Percentiles rank a stretch among this genome's conserved stretches.
Evolutionary conservation across 2,888 invertebrate species (phyloP).

Genomic region (Beris morrisii): DNA sequence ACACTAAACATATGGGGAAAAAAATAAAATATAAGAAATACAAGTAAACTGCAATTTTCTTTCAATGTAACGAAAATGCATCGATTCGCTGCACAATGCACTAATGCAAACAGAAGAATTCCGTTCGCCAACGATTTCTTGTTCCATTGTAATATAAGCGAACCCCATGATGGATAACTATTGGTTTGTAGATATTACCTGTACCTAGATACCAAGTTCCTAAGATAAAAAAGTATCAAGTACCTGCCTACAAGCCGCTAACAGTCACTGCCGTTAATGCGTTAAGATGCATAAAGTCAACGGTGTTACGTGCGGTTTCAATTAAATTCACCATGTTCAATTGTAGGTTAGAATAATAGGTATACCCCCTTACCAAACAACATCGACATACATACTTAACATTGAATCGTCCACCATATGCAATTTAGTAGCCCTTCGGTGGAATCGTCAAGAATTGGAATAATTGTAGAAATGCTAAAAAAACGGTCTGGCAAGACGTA

Average conservation of each 20-base stretch:
- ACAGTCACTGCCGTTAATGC: conserved; percentile 23
- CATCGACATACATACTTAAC: too few relatives aligned
- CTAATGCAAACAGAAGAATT: conserved; percentile 11
- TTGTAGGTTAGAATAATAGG: background rate
- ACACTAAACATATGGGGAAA: background rate
- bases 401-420: too few relatives aligned
- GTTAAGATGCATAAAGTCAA: conserved; percentile 22
- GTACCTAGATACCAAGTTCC: too few relatives aligned
- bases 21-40: background rate
- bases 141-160: too few relatives aligned
- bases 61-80: conserved; percentile 12
- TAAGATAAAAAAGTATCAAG: too few relatives aligned
- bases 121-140: conserved; percentile 12
- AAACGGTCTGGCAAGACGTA: too few relatives aligned
- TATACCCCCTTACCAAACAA: too few relatives aligned
- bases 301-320: conserved; percentile 25
- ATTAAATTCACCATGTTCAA: conserved; percentile 25
- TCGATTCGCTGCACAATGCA: background rate
- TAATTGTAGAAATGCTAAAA: too few relatives aligned
- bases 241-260: conserved; percentile 1
- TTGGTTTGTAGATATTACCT: too few relatives aligned
- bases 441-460: too few relatives aligned
- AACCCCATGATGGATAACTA: too few relatives aligned
- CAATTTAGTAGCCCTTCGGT: too few relatives aligned
- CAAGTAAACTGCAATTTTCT: conserved; percentile 11